phyloP scores from a whole-genome alignment of 2,797 vertebrate species.

The Esox lucius region DNA sequence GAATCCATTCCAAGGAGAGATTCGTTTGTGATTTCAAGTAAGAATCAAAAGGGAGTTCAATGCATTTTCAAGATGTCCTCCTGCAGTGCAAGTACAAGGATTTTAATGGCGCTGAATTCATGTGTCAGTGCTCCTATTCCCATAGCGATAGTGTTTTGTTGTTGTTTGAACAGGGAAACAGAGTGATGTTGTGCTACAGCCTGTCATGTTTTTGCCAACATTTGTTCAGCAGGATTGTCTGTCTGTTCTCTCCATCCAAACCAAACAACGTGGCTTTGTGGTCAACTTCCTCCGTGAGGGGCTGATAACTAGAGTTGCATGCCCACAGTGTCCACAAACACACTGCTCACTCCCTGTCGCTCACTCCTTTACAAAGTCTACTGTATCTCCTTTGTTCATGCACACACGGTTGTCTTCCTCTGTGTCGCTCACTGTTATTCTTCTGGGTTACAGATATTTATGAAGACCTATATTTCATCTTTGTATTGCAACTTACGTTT shows the following conservation, averaged over 20 bases:
- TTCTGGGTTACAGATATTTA: too few species aligned
- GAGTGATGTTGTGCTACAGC: constrained; percentile 16
- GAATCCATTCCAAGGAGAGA: too few species aligned
- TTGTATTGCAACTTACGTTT: constrained; percentile 4
- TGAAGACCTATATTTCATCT: constrained; percentile 27
- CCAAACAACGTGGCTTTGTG: constrained; percentile 57
- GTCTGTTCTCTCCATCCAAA: constrained; percentile 16
- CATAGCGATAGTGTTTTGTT: background rate
- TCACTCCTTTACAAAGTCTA: background rate
- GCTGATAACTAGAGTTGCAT: constrained; percentile 46
- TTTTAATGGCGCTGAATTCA: background rate
- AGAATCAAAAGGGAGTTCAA: background rate
- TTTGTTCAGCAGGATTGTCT: constrained; percentile 48
- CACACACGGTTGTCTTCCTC: background rate
- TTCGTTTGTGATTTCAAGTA: too few species aligned
- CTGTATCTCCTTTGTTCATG: background rate
- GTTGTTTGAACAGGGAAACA: constrained; percentile 39
- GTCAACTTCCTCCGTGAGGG: constrained; percentile 63
- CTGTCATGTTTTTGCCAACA: constrained; percentile 38
- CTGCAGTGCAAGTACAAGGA: too few species aligned
- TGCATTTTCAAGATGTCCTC: too few species aligned
- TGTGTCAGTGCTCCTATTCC: background rate
- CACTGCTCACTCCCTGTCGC: background rate
- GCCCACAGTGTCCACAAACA: constrained; percentile 17
- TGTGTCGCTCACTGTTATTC: too few species aligned